Percentiles rank a stretch among this genome's conserved stretches.
These are phyloP conservation scores for Adrianichthys oophorus DNA, from an alignment of 2,797 vertebrate species.

Conservation along the genomic window DNA sequence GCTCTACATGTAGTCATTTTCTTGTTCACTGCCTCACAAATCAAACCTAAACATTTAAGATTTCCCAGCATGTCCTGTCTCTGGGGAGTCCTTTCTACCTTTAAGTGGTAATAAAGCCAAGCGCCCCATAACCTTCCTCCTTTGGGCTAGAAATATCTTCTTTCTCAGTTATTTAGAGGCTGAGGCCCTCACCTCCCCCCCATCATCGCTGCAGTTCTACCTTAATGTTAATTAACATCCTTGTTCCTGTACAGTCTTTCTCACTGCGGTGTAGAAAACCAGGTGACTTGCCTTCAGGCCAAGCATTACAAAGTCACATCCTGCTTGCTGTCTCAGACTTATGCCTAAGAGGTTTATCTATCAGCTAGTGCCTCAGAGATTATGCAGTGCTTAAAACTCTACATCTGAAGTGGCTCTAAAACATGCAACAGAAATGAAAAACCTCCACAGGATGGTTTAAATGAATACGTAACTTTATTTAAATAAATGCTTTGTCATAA, in stretches of 20 bases:
- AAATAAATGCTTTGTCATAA: constrained; percentile 99
- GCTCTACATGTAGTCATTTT: constrained; percentile 75
- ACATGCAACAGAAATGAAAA: constrained; percentile 33
- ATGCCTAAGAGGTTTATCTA: constrained; percentile 72
- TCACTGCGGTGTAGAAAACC: constrained; percentile 70
- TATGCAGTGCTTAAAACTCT: constrained; percentile 55
- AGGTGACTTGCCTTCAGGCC: constrained; percentile 74
- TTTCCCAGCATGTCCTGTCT: constrained; percentile 6
- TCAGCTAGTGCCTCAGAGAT: constrained; percentile 62
- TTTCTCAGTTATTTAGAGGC: constrained; percentile 56
- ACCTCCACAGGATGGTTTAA: constrained; percentile 63
- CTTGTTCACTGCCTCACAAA: constrained; percentile 78
- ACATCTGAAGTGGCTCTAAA: constrained; percentile 37
- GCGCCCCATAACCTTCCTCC: constrained; percentile 51
- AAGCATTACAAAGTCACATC: constrained; percentile 74
- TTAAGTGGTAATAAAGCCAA: constrained; percentile 44
- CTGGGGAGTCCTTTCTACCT: constrained; percentile 35
- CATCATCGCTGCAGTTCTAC: constrained; percentile 59
- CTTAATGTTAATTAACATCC: constrained; percentile 69
- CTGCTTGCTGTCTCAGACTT: constrained; percentile 68
- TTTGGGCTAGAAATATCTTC: constrained; percentile 44
- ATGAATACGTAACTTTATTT: constrained; percentile 99
- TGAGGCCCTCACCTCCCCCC: constrained; percentile 25
- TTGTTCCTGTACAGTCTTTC: constrained; percentile 73
- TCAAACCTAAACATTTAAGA: constrained; percentile 56